Conservation (phyloP, 2,888 invertebrate species). For the Invenusta paracnida region DNA sequence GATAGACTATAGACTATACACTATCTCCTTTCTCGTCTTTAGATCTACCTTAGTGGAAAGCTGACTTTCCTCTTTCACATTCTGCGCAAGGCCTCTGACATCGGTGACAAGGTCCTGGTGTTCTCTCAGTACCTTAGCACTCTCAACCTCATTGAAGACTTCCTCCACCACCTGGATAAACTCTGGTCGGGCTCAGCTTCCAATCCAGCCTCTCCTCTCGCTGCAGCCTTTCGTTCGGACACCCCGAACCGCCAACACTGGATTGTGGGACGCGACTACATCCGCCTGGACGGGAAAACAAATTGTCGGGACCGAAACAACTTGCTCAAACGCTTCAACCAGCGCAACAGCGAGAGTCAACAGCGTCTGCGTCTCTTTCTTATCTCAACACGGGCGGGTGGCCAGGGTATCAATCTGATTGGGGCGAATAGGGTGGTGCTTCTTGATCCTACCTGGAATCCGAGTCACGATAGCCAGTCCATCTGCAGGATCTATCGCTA, state of each 20-base stretch:
- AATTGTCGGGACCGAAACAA: conserved; percentile 75
- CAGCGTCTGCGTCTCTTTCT: conserved; percentile 50
- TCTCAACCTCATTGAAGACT: conserved; percentile 74
- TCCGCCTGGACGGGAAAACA: conserved; percentile 79
- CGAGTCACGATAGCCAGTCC: conserved; percentile 90
- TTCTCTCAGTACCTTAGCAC: conserved; percentile 93
- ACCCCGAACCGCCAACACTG: conserved; percentile 47
- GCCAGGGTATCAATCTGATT: conserved; percentile 90
- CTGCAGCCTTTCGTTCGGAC: background rate
- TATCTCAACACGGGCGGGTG: conserved; percentile 89
- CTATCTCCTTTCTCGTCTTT: conserved; percentile 62
- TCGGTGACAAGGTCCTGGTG: conserved; percentile 81
- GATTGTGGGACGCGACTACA: conserved; percentile 59
- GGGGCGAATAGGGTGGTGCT: conserved; percentile 94
- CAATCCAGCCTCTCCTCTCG: background rate
- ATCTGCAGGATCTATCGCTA: conserved; percentile 95
- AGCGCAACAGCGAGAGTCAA: background rate
- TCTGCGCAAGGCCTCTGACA: conserved; percentile 80
- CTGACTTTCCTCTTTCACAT: conserved; percentile 78
- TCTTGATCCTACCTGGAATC: conserved; percentile 98
- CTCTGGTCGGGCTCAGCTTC: background rate
- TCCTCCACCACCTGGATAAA: conserved; percentile 49
- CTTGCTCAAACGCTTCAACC: conserved; percentile 66
- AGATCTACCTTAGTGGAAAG: conserved; percentile 74
- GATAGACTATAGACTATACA: no score